A percentile compares a stretch with the other conserved stretches of the same genome.
phyloP scores from a whole-genome alignment of 2,113 vertebrate species.

The Catharus minimus region DNA sequence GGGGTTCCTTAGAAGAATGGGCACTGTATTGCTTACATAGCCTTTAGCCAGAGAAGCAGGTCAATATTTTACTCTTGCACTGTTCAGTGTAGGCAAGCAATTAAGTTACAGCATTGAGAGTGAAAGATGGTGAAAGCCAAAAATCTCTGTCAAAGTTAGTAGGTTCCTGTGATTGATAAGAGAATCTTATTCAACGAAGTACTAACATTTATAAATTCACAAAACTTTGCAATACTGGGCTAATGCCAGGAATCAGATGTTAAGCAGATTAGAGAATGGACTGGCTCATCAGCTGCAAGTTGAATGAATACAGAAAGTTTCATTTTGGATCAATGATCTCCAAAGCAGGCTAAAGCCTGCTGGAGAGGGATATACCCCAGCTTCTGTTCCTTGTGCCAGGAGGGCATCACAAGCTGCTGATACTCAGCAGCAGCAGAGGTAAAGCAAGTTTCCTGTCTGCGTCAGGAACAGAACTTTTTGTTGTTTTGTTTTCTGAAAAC shows the following conservation, averaged over 20 bases:
- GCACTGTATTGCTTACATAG: background rate
- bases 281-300: background rate
- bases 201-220: background rate
- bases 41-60: background rate
- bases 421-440: background rate
- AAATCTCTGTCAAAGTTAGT: background rate
- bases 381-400: background rate
- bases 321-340: background rate
- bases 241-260: background rate
- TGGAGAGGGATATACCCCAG: background rate
- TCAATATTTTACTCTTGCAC: background rate
- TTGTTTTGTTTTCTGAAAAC: background rate
- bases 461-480: background rate
- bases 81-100: background rate
- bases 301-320: background rate
- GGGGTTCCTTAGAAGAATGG: background rate
- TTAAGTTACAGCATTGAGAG: background rate
- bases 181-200: background rate
- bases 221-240: background rate
- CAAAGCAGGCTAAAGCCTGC: background rate
- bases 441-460: background rate
- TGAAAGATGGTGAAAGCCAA: background rate
- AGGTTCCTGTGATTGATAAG: background rate
- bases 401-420: background rate
- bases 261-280: background rate